These are phyloP conservation scores for Drosophila mayri DNA, from an alignment of 1,140 invertebrate species.

Conservation along the genomic window DNA sequence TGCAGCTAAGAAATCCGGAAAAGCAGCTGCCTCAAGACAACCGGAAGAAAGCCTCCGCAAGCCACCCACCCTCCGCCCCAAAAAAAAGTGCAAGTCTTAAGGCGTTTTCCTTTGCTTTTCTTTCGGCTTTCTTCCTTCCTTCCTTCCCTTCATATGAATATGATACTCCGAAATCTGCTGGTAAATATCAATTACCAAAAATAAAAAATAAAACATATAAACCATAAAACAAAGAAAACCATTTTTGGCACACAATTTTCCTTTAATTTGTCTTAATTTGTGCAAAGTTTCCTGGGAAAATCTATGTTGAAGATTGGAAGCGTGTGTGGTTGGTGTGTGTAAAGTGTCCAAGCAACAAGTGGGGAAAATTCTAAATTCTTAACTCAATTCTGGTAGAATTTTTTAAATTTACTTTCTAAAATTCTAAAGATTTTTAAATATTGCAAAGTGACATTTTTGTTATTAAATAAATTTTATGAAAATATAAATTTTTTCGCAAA, in stretches of 20 bases:
- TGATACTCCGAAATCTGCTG: constrained; percentile 71
- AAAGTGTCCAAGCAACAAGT: constrained; percentile 55
- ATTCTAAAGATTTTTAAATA: no score
- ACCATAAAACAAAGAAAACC: not conserved
- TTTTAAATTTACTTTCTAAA: no score
- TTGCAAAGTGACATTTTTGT: not conserved
- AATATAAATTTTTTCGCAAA: no score
- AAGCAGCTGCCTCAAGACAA: constrained; percentile 2
- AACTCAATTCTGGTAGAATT: not conserved
- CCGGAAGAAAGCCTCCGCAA: not conserved
- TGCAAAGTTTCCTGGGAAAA: constrained; percentile 10
- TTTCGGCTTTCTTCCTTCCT: not conserved
- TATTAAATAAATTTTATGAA: not conserved
- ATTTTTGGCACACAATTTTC: constrained; percentile 4
- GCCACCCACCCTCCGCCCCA: no score
- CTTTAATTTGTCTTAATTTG: constrained; percentile 23
- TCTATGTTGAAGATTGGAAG: not conserved
- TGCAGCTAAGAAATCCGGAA: constrained; percentile 10
- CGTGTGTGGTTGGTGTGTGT: constrained; percentile 4
- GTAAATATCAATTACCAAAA: constrained; percentile 72
- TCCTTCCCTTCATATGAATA: not conserved
- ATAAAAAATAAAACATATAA: not conserved
- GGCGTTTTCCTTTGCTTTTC: not conserved
- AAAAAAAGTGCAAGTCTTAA: constrained; percentile 10
- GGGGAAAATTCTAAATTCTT: constrained; percentile 16